Conservation (phyloP, 2,113 vertebrate species). For the Ibidorhyncha struthersii region DNA sequence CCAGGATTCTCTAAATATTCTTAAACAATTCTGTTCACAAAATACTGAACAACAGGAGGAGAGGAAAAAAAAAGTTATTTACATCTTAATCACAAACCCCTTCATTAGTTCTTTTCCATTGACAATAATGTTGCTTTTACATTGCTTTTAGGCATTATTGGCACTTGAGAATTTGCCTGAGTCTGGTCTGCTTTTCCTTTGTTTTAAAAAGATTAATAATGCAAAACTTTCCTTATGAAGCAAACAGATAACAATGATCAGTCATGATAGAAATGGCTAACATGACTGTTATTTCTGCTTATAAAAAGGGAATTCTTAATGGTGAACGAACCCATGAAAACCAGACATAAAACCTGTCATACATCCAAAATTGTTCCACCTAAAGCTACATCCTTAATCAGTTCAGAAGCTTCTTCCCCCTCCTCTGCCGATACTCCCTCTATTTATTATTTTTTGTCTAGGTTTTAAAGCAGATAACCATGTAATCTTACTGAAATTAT, state of each 20-base stretch:
- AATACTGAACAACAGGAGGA: background rate
- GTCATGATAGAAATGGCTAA: background rate
- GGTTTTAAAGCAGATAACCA: background rate
- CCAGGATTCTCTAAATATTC: background rate
- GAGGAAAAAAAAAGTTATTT: background rate
- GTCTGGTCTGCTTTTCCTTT: background rate
- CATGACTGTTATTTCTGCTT: background rate
- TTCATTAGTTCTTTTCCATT: background rate
- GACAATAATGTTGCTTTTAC: background rate
- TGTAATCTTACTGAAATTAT: background rate
- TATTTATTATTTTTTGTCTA: accelerated
- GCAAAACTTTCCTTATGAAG: background rate
- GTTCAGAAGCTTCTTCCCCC: background rate
- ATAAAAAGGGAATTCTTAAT: background rate
- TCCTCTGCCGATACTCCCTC: accelerated
- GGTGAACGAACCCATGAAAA: background rate
- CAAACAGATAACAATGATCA: background rate
- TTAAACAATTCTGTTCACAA: conserved; percentile 1
- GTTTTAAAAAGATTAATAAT: background rate
- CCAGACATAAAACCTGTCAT: background rate
- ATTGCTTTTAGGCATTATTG: background rate
- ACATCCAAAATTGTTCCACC: background rate
- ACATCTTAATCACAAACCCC: background rate
- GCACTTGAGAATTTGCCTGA: background rate
- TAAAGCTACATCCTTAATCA: background rate